Evolutionary conservation across 1,140 invertebrate species (phyloP).

Genomic region (Oppia nitens): DNA sequence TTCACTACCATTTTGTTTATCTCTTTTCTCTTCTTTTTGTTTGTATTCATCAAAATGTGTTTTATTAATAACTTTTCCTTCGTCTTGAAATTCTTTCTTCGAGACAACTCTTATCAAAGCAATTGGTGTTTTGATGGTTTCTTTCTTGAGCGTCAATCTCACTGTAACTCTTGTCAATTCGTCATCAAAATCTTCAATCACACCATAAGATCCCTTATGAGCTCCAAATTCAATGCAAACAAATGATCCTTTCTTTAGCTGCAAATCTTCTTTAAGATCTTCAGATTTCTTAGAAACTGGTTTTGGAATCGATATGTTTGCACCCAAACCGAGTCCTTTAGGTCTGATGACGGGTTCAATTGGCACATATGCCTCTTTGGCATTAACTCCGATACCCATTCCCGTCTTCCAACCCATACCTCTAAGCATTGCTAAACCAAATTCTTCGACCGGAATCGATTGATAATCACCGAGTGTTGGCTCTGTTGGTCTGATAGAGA

Average conservation of each 20-base stretch:
- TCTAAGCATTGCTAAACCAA: constrained; percentile 74
- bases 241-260: constrained; percentile 36
- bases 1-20: constrained; percentile 9
- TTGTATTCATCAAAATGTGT: constrained; percentile 19
- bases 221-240: constrained; percentile 53
- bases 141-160: constrained; percentile 50
- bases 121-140: constrained; percentile 53
- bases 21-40: constrained; percentile 15
- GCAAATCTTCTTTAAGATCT: constrained; percentile 40
- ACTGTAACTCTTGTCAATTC: constrained; percentile 60
- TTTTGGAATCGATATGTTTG: constrained; percentile 44
- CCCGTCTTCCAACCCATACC: constrained; percentile 80
- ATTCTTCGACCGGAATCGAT: constrained; percentile 63
- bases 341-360: constrained; percentile 48
- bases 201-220: constrained; percentile 56
- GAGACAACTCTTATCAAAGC: constrained; percentile 53
- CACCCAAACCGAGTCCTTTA: constrained; percentile 79
- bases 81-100: constrained; percentile 55
- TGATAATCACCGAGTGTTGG: constrained; percentile 67
- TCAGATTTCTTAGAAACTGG: constrained; percentile 23
- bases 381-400: constrained; percentile 1
- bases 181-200: constrained; percentile 69
- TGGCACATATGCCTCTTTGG: constrained; percentile 23
- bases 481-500: constrained; percentile 30
- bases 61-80: constrained; percentile 41